Base-by-base conservation (phyloP, 2,797 vertebrate species). In the Micromesistius poutassou region DNA sequence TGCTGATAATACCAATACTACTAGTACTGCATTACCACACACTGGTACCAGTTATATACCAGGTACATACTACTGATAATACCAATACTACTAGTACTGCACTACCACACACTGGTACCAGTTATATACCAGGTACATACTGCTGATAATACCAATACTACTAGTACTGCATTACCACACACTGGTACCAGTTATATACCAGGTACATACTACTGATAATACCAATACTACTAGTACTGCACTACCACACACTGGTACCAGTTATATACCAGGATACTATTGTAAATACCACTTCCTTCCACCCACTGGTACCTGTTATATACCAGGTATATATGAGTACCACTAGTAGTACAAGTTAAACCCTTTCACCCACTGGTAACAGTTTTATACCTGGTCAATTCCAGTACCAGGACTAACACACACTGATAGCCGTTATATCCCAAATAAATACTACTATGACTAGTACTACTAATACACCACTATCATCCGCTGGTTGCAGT, bases 141-240 rank as follows among this genome's bases (percentile, higher is more conserved):
- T 35, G 98, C 86, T n/a, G 13, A 22, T 0, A 66, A 16, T n/a
- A 28, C 50, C 22, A 62, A 1, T 62, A 6, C 55, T 50, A 50
- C 46, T 96, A 99, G 84, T 33, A n/a, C n/a, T 94, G 95, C 96
- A 97, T 99, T 97, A n/a, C 88, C 94, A 95, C 84, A 97, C 96
- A 0, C 95, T 97, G 86, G 95, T 98, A 46, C 97, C 97, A 73
- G 94, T 88, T 81, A 98, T 98, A 82, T 98, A 97, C 86, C 96
- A 97, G 95, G 97, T 98, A 78, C 82, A 31, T 16, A 71, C 6
- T 36, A 98, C 86, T n/a, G 13, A 25, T 28, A 70, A 16, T 25
- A 30, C 19, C 8, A 25, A 16, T 66, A 3, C 66, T 62, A 62
- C 50, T 97, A 99, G 84, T 94, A 95, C 96, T 97, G 8, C 96